A percentile compares a stretch with the other conserved stretches of the same genome.
phyloP scores from a whole-genome alignment of 2,797 vertebrate species.

The Pantherophis alleghaniensis region DNA sequence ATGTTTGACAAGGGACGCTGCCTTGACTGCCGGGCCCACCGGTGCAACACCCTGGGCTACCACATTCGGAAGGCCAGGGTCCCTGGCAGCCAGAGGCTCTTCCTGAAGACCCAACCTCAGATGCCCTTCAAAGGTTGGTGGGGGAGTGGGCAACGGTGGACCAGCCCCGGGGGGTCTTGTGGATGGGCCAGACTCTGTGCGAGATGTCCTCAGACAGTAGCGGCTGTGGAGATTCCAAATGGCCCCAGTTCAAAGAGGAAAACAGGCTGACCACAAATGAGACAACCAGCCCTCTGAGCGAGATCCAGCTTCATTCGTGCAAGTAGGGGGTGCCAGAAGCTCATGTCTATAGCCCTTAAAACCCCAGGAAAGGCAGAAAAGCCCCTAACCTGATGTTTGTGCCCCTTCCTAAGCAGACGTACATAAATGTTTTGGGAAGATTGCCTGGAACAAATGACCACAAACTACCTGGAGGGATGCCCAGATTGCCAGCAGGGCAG shows the following conservation, averaged over 20 bases:
- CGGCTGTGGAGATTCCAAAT: background rate
- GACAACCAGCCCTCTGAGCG: background rate
- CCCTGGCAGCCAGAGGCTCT: conserved; percentile 76
- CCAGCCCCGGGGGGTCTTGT: background rate
- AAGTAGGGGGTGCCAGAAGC: background rate
- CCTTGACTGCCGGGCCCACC: conserved; percentile 84
- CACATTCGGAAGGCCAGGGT: conserved; percentile 70
- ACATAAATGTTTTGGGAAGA: background rate
- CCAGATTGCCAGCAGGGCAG: background rate
- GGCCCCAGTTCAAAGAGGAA: background rate
- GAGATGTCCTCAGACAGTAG: background rate
- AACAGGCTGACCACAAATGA: background rate
- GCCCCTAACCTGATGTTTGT: background rate
- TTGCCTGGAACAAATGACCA: background rate
- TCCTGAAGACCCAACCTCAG: conserved; percentile 80
- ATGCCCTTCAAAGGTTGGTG: conserved; percentile 89
- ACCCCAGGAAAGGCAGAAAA: background rate
- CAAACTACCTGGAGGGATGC: background rate
- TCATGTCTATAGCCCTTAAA: background rate
- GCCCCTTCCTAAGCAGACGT: background rate
- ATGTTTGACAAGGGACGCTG: conserved; percentile 87
- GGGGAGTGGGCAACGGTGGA: background rate
- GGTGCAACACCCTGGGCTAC: conserved; percentile 90
- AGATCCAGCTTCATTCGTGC: background rate
- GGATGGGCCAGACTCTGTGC: background rate